A percentile compares a stretch with the other conserved stretches of the same genome.
phyloP scores from a whole-genome alignment of 2,797 vertebrate species.

The Melanogrammus aeglefinus region DNA sequence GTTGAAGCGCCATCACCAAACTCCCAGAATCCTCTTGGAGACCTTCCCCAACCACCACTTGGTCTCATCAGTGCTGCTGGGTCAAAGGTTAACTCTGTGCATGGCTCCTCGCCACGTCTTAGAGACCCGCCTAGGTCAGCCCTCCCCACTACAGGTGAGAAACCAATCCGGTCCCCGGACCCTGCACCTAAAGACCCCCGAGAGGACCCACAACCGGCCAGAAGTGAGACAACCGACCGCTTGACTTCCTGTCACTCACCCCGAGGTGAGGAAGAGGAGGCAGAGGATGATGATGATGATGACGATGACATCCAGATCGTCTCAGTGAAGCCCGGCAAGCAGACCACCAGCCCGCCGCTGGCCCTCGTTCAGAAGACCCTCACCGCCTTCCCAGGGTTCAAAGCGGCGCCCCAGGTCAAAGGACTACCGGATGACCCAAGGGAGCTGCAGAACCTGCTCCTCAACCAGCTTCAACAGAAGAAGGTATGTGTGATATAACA shows the following conservation, averaged over 20 bases:
- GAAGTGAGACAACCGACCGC: slow-evolving; percentile 1
- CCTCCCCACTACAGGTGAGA: not conserved
- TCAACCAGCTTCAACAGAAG: slow-evolving; percentile 82
- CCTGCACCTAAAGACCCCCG: slow-evolving; percentile 15
- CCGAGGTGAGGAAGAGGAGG: slow-evolving; percentile 1
- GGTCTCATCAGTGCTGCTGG: not conserved
- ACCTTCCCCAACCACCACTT: not conserved
- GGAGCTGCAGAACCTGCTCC: slow-evolving; percentile 68
- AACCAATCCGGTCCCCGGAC: slow-evolving; percentile 11
- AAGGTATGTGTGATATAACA: slow-evolving; percentile 71
- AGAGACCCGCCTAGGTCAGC: not conserved
- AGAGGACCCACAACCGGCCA: slow-evolving; percentile 16
- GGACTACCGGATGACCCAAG: slow-evolving; percentile 45
- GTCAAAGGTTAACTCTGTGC: slow-evolving; percentile 15
- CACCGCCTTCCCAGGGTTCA: slow-evolving; percentile 67
- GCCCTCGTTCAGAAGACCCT: slow-evolving; percentile 63
- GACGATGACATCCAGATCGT: slow-evolving; percentile 56
- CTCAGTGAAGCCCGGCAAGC: slow-evolving; percentile 56
- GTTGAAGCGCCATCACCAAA: not conserved
- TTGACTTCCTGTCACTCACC: not conserved
- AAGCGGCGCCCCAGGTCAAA: slow-evolving; percentile 30
- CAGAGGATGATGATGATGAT: slow-evolving; percentile 29
- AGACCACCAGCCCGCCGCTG: slow-evolving; percentile 51
- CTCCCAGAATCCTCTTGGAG: slow-evolving; percentile 6
- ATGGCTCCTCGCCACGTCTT: not conserved